Base-by-base conservation (phyloP, 2,888 invertebrate species). In the Erynnis tages region DNA sequence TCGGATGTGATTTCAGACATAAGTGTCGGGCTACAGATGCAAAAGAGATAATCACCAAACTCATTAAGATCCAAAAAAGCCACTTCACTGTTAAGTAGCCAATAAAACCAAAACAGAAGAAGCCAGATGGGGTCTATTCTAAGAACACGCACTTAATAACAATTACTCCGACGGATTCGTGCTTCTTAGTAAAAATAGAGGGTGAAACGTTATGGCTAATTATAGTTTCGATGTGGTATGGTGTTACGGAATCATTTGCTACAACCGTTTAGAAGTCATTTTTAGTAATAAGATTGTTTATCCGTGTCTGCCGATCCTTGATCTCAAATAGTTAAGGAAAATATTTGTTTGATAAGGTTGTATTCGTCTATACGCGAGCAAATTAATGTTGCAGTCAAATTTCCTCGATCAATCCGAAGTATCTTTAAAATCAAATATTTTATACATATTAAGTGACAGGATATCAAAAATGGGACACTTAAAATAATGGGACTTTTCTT, bases 161-260 rank as follows among this genome's bases (percentile, higher is more conserved):
- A 76, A 76, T 76, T 67, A 70, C 37, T 55, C 54, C 62, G 74
- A 73, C 76, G 71, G 67, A 69, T 71, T 73, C 69, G 64, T 69
- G 62, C 58, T 71, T 62, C 66, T 60, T 63, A 63, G 56, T 60
- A 54, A 55, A 54, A 56, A 56, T 50, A 37, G 41, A 54, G 40
- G 46, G 32, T 29, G 34, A 25, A 53, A 37, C 37, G 30, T 23
- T 13, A 14, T 49, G 17, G 41, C 32, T 45, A 48, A 27, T 34
- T 32, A 23, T 49, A 48, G 32, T 19, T 23, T 41, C 25, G 41
- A 17, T 4, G 6, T 32, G 25, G 19, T 41, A 17, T n/a, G 23
- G 23, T 25, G 40, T 17, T 2, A 10, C 32, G 10, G 5, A 21
- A 21, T 21, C n/a, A 19, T 35, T 17, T 35, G 17, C 10, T 35